Evolutionary conservation across 2,888 invertebrate species (phyloP).

Genomic region (Drosophila nr. medialis): DNA sequence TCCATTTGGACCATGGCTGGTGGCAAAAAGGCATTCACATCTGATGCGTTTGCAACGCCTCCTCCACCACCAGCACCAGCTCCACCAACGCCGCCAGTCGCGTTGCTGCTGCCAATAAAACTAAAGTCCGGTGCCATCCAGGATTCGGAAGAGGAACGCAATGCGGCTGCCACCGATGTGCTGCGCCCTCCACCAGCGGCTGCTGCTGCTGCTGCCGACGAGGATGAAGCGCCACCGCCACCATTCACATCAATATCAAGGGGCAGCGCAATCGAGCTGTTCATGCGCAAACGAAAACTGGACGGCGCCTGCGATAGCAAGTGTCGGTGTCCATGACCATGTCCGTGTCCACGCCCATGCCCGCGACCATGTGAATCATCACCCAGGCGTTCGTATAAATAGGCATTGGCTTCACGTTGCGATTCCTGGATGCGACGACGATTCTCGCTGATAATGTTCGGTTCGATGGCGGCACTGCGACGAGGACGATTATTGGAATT

Average conservation of each 20-base stretch:
- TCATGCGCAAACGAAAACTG: constrained; percentile 63
- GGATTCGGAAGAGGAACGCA: constrained; percentile 65
- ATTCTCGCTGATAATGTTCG: constrained; percentile 16
- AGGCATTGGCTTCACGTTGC: constrained; percentile 36
- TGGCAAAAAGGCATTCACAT: constrained; percentile 52
- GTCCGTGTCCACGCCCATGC: neutral
- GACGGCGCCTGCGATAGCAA: constrained; percentile 49
- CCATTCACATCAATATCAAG: constrained; percentile 69
- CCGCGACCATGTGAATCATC: constrained; percentile 10
- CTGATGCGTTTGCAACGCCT: constrained; percentile 19
- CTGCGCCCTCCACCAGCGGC: constrained; percentile 28
- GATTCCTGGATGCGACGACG: constrained; percentile 18
- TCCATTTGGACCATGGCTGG: constrained; percentile 51
- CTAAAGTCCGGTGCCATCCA: constrained; percentile 68
- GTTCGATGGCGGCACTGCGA: constrained; percentile 61
- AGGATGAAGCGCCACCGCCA: constrained; percentile 42
- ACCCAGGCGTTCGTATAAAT: constrained; percentile 49
- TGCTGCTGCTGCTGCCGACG: neutral
- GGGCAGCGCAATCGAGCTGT: constrained; percentile 63
- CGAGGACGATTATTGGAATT: constrained; percentile 61
- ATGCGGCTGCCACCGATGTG: constrained; percentile 36
- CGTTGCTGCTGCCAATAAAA: constrained; percentile 39
- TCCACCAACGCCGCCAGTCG: neutral
- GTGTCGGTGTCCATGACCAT: constrained; percentile 10
- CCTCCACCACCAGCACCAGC: neutral